Conservation (phyloP, 2,797 vertebrate genomes). For the Sebastes oblongus region DNA sequence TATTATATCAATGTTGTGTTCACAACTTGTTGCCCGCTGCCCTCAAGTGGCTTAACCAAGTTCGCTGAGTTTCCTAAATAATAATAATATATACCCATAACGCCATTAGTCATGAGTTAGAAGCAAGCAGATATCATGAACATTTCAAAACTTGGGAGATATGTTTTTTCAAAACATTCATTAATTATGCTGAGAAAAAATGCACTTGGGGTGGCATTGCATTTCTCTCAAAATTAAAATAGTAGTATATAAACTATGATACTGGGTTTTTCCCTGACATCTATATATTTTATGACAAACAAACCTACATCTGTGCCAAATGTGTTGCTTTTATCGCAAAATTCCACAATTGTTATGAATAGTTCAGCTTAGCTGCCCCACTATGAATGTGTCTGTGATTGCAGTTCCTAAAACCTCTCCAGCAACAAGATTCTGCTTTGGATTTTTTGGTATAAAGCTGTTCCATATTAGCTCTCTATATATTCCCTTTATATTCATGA, state of each 20-base stretch:
- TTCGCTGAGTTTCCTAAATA: neutral
- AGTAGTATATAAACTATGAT: neutral
- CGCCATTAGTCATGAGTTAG: neutral
- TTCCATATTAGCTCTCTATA: constrained; percentile 56
- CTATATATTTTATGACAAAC: no score
- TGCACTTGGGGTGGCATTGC: neutral
- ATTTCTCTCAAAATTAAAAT: neutral
- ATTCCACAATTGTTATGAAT: no score
- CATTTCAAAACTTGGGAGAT: neutral
- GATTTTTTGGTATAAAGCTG: constrained; percentile 27
- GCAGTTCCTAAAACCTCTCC: constrained; percentile 8
- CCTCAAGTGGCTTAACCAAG: neutral
- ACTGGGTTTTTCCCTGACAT: neutral
- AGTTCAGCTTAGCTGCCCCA: no score
- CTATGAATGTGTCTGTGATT: constrained; percentile 1
- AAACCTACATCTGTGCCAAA: no score
- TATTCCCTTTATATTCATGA: constrained; percentile 66
- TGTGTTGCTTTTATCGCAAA: no score
- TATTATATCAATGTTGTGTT: neutral
- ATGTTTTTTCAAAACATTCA: neutral
- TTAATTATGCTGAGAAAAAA: neutral
- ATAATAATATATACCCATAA: neutral
- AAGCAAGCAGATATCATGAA: neutral
- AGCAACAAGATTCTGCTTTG: constrained; percentile 2
- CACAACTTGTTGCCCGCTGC: neutral